These are phyloP conservation scores for Agriopis aurantiaria DNA, from an alignment of 2,888 invertebrate species.

Conservation along the genomic window DNA sequence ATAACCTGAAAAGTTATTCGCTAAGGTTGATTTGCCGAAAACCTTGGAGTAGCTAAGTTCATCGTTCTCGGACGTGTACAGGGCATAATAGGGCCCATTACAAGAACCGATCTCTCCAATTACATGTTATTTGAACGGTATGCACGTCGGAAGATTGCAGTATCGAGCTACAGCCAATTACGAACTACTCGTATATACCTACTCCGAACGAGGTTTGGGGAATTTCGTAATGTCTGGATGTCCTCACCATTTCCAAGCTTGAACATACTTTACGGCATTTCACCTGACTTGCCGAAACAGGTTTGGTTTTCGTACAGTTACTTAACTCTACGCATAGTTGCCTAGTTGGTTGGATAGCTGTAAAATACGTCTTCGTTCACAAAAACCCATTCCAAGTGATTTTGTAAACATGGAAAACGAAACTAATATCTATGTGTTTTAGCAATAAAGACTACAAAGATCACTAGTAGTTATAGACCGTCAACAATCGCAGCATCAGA, in stretches of 20 bases:
- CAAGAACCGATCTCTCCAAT: conserved; percentile 30
- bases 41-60: conserved; percentile 16
- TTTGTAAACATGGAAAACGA: not conserved
- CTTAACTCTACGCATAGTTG: conserved; percentile 17
- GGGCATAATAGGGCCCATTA: conserved; percentile 13
- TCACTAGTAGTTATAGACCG: not conserved
- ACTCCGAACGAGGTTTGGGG: conserved; percentile 24
- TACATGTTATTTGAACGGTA: conserved; percentile 35
- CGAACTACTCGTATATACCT: conserved; percentile 25
- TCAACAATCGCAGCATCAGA: not conserved
- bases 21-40: not conserved
- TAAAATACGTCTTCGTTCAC: conserved; percentile 5
- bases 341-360: conserved; percentile 10
- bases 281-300: conserved; percentile 37
- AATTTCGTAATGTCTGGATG: conserved; percentile 44
- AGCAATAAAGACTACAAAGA: not conserved
- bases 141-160: conserved; percentile 45
- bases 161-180: conserved; percentile 39
- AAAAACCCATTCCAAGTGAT: not conserved
- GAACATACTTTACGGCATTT: conserved; percentile 39
- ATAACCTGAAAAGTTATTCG: no score
- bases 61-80: conserved; percentile 18
- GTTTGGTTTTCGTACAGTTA: conserved; percentile 30
- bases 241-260: conserved; percentile 44
- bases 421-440: not conserved